phyloP scores from a whole-genome alignment of 2,888 invertebrate species.

The Synergus japonicus region DNA sequence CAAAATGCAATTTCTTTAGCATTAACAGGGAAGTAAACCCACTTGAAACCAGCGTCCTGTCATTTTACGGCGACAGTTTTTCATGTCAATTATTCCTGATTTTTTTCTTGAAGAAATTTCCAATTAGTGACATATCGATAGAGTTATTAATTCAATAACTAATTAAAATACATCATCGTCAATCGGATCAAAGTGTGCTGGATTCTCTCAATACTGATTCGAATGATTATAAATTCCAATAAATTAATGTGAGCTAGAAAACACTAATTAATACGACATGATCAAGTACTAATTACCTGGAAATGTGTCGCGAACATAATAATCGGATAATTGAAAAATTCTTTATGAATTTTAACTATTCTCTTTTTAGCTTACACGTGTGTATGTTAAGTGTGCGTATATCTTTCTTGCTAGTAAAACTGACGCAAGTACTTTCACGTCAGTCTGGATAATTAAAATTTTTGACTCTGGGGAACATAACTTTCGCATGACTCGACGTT shows the following conservation, averaged over 20 bases:
- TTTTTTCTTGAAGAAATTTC: too few species aligned
- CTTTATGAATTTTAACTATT: not conserved
- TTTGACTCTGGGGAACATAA: slow-evolving; percentile 5
- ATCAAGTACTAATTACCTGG: not conserved
- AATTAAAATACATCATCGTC: too few species aligned
- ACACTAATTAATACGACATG: not conserved
- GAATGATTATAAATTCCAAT: too few species aligned
- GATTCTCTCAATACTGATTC: too few species aligned
- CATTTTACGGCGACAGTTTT: too few species aligned
- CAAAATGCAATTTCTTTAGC: too few species aligned
- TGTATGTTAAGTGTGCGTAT: not conserved
- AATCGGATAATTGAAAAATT: not conserved
- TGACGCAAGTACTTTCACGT: slow-evolving; percentile 5
- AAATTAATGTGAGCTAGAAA: not conserved
- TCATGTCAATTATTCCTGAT: too few species aligned
- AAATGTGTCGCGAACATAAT: not conserved
- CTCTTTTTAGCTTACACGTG: not conserved
- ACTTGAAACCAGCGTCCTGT: too few species aligned
- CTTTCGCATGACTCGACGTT: slow-evolving; percentile 4
- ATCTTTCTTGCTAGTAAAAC: not conserved
- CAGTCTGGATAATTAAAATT: slow-evolving; percentile 16
- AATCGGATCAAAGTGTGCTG: too few species aligned
- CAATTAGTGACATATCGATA: too few species aligned
- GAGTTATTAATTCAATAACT: too few species aligned
- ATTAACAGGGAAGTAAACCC: too few species aligned